Evolutionary conservation across 2,888 invertebrate genomes (phyloP), one percentile per base, ranked within the genome.

Genomic region (Noctua fimbriata): DNA sequence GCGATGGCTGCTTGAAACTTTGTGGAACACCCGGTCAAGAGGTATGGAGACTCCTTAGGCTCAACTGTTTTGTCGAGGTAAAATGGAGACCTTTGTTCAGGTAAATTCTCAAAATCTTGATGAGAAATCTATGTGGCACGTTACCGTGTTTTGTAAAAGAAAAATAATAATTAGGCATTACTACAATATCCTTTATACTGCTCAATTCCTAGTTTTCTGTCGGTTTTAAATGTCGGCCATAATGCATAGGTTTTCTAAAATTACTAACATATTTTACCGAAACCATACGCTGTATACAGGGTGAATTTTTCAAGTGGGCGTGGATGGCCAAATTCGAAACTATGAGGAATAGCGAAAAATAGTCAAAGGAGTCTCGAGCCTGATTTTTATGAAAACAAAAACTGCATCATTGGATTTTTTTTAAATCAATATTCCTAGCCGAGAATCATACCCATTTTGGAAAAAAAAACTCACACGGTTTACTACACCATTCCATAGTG

Each of bases 1-100:
- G 81, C 66, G 21, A 36, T 44, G 67, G 63, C 67, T 63, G 73
- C 18, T 73, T 76, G 72, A 71, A 74, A 69, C 74, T 79, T n/a
- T 72, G 47, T 77, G 79, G 73, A 78, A 78, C 52, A 69, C 36
- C 65, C 12, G 44, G 24, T 14, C 1, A 58, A 24, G 14, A 41
- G 14, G 32, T 47, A 24, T 24, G 5, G 9, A 32, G 14, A 73
- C 63, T 55, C n/a, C 1, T 55, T 41, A 71, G 44, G 1, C 0
- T 16, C 6, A 41, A 47, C 44, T 18, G 47, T 28, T 44, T 69
- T 47, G 28, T 47, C 12, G 16, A 12, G 7, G 14, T 1, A 0
- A 67, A 44, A 14, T 66, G 36, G 21, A 12, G 21, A 36, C 28
- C 10, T 65, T 65, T 36, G 21, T 14, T 41, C 14, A 41, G 16